Evolutionary conservation across 1,140 invertebrate species (phyloP).

Genomic region (Drosophila arawakana): DNA sequence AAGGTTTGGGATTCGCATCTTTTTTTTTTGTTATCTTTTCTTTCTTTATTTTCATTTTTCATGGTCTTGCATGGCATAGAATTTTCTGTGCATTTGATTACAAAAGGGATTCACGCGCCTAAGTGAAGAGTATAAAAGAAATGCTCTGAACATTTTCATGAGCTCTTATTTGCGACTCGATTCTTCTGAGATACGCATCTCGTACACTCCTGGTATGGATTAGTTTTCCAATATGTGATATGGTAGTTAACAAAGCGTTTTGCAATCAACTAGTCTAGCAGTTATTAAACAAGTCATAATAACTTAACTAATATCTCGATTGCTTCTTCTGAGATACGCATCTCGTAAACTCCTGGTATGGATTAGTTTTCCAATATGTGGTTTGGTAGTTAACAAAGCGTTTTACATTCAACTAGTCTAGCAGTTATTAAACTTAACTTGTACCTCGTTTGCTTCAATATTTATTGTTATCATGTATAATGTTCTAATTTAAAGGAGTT

Average conservation of each 20-base stretch:
- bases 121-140: constrained; percentile 63
- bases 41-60: constrained; percentile 33
- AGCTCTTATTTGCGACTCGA: constrained; percentile 48
- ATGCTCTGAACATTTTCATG: constrained; percentile 62
- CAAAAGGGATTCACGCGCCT: constrained; percentile 79
- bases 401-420: neutral
- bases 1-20: constrained; percentile 66
- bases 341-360: too few species aligned
- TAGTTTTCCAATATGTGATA: too few species aligned
- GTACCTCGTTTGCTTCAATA: neutral
- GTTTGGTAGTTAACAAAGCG: too few species aligned
- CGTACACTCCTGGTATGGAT: constrained; percentile 12
- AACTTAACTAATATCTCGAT: too few species aligned
- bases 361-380: too few species aligned
- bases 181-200: constrained; percentile 22
- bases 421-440: neutral
- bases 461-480: neutral
- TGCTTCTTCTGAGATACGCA: too few species aligned
- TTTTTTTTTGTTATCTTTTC: constrained; percentile 26
- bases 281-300: too few species aligned
- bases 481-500: constrained; percentile 18
- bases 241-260: too few species aligned
- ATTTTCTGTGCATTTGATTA: constrained; percentile 81
- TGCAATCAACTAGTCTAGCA: too few species aligned
- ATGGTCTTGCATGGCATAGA: constrained; percentile 57